Evolutionary conservation across 2,888 invertebrate species (phyloP), one percentile per base, ranked within the genome.

Genomic region (Syrphus vitripennis): DNA sequence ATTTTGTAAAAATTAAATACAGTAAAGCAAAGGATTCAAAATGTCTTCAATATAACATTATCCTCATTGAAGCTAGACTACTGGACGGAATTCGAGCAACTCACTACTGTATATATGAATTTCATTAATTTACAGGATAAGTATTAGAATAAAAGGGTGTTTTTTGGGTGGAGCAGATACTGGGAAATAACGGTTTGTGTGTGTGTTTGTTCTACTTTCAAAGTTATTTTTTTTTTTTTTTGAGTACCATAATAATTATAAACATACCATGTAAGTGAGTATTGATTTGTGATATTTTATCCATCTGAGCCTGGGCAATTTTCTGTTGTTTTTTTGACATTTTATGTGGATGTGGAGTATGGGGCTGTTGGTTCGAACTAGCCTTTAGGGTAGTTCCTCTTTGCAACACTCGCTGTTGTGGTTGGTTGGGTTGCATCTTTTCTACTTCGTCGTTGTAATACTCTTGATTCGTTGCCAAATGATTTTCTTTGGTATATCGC

Each of bases 241-340:
- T 14, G 55, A 55, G 14, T 67, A 55, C n/a, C 59, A n/a, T n/a
- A n/a, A n/a, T n/a, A 75, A 67, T 40, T n/a, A 50, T 26, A 53
- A 67, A 84, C 95, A 94, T 95, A 97, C 97, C 97, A 93, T 96
- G 96, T 90, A 96, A 94, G 93, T 97, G 97, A 90, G 96, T 96
- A 94, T 96, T 96, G 93, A 96, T 95, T 94, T 95, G 95, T 90
- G 95, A 95, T 90, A 96, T 93, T 93, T 95, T 95, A 91, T 96
- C 96, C 91, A 96, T 93, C 89, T 95, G 95, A 91, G 96, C 95
- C 88, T 95, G 95, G 90, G 95, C 94, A 89, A 95, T 93, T 92
- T 95, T 95, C 87, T 95, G 94, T 90, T 95, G 95, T 90, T 95
- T 95, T 93, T 95, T 95, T 82, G 93, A 93, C 91, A 93, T 93